phyloP scores from a whole-genome alignment of 2,888 invertebrate species.

The Anaspis maculata region DNA sequence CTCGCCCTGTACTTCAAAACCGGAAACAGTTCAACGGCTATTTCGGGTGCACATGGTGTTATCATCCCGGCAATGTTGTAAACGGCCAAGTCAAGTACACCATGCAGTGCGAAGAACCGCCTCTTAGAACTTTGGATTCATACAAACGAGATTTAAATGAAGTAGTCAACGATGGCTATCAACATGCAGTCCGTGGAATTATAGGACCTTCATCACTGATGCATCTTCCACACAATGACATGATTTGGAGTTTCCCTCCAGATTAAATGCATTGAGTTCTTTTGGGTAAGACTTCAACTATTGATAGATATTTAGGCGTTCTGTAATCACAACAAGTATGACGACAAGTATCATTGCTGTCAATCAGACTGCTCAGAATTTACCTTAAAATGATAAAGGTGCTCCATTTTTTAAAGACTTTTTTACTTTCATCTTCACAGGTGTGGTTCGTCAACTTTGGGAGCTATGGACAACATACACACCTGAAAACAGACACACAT shows the following conservation, averaged over 20 bases:
- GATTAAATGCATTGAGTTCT: conserved; percentile 1
- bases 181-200: not conserved
- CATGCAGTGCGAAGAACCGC: not conserved
- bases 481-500: conserved; percentile 1
- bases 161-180: not conserved
- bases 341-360: too few species aligned
- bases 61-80: not conserved
- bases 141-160: not conserved
- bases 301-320: not conserved
- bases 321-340: too few species aligned
- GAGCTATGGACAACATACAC: not conserved
- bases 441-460: conserved; percentile 1
- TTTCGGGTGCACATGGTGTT: conserved; percentile 1
- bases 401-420: not conserved
- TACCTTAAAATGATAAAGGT: not conserved
- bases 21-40: conserved; percentile 1
- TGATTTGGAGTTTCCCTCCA: conserved; percentile 1
- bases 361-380: too few species aligned
- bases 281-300: not conserved
- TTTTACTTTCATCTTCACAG: not conserved
- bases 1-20: not conserved
- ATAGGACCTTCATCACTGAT: not conserved
- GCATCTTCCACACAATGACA: not conserved
- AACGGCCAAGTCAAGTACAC: not conserved
- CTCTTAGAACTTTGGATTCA: not conserved